Evolutionary conservation across 2,797 vertebrate genomes (phyloP), one percentile per base, ranked within the genome.

Genomic region (Margarornis squamiger): DNA sequence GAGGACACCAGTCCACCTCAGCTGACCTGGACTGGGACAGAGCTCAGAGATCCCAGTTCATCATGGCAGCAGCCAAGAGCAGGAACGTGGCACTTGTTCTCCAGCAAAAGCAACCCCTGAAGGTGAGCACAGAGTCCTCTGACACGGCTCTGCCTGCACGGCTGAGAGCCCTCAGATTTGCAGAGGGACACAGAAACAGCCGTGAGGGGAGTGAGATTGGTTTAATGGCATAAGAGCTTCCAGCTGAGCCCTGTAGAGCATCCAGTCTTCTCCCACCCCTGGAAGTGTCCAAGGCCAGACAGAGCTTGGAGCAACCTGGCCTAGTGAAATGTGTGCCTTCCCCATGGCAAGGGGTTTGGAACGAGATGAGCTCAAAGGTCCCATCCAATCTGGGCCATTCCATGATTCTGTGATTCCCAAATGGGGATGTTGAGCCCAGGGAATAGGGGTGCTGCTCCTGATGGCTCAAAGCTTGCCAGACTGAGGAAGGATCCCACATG

Each of bases 71-170:
- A 38, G 30, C 43, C 51, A 26, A n/a, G 57, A 80, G 32, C 16
- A 84, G 39, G 46, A 52, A 23, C 0, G 0, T 5, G 26, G 15
- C 3, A 1, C n/a, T 88, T 24, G 24, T 9, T 38, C 67, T 36
- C n/a, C 45, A 46, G 82, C 29, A 30, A 12, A 15, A 54, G 6
- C 12, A 30, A 26, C 17, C 29, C 32, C 19, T 23, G 36, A 19
- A 67, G n/a, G 26, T 7, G 46, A 92, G 43, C 17, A 36, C 55
- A 77, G 27, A 22, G 22, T 16, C 61, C 38, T 59, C 59, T 51
- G 57, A 26, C 1, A 3, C 1, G 19, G 46, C 62, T 73, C 84
- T 72, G 75, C 32, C 61, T 14, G 4, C 3, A 5, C 9, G 43
- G 61, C 49, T 74, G 34, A 0, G 2, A 62, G 17, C 24, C 32